These are phyloP conservation scores for Xenopus petersii DNA, from an alignment of 2,797 vertebrate genomes.

Conservation along the genomic window DNA sequence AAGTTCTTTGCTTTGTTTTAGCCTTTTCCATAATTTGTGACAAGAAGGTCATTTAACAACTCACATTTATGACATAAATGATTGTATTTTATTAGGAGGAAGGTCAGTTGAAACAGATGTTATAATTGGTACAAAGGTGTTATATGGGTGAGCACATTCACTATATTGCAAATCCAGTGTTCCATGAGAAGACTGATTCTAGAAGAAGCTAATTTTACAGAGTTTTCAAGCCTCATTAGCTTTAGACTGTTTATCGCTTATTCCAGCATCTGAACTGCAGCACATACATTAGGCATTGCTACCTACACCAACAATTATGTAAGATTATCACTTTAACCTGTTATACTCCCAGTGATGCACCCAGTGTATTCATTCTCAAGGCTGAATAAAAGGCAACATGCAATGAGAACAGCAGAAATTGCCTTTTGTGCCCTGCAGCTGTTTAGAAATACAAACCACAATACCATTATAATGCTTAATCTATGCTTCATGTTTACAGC, in stretches of 20 bases:
- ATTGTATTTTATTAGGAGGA: too few relatives aligned
- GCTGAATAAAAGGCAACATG: slow-evolving; percentile 9
- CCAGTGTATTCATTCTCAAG: slow-evolving; percentile 17
- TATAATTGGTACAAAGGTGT: too few relatives aligned
- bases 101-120: too few relatives aligned
- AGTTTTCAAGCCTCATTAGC: slow-evolving; percentile 40
- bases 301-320: slow-evolving; percentile 39
- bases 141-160: slow-evolving; percentile 23
- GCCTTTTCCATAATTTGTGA: too few relatives aligned
- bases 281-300: slow-evolving; percentile 14
- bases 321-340: slow-evolving; percentile 39
- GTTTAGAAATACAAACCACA: slow-evolving; percentile 14
- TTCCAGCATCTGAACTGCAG: slow-evolving; percentile 16
- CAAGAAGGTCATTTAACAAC: too few relatives aligned
- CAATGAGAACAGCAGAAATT: slow-evolving; percentile 52
- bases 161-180: slow-evolving; percentile 43
- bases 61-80: too few relatives aligned
- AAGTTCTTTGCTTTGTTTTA: too few relatives aligned
- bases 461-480: slow-evolving; percentile 60
- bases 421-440: slow-evolving; percentile 53
- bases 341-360: slow-evolving; percentile 1
- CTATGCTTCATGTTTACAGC: slow-evolving; percentile 58
- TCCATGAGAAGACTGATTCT: slow-evolving; percentile 30
- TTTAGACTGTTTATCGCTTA: slow-evolving; percentile 3
- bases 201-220: slow-evolving; percentile 39